These are phyloP conservation scores for Ceratothoa steindachneri DNA, from an alignment of 2,888 invertebrate species.

Conservation along the genomic window DNA sequence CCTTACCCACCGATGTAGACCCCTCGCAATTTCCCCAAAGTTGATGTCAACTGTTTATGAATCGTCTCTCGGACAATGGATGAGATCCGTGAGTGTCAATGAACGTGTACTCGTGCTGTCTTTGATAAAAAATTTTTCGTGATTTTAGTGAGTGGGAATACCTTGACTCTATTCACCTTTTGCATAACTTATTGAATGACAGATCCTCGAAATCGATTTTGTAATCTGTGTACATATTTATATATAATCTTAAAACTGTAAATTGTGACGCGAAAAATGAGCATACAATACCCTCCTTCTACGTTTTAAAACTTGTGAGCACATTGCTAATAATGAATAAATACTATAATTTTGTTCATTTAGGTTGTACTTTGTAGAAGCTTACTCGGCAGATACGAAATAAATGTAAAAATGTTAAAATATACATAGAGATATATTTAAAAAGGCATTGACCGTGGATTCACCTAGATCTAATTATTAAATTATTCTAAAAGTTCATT, in stretches of 20 bases:
- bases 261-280: background rate
- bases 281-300: background rate
- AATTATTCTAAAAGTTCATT: background rate
- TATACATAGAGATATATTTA: conserved; percentile 5
- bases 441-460: background rate
- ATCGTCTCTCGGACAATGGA: background rate
- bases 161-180: too few relatives aligned
- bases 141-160: background rate
- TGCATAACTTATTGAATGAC: too few relatives aligned
- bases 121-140: too few relatives aligned
- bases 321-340: too few relatives aligned
- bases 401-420: background rate
- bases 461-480: background rate
- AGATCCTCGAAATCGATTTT: too few relatives aligned
- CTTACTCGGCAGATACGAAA: conserved; percentile 1
- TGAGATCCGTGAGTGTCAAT: too few relatives aligned
- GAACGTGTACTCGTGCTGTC: too few relatives aligned
- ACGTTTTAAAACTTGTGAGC: background rate
- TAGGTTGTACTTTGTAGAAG: conserved; percentile 10
- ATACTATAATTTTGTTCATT: conserved; percentile 3
- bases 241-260: too few relatives aligned
- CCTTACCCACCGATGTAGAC: conserved; percentile 26
- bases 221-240: too few relatives aligned
- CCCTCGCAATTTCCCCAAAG: too few relatives aligned
- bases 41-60: too few relatives aligned